These are phyloP conservation scores for Drosophila suboccidentalis DNA, from an alignment of 2,888 invertebrate genomes.

Conservation along the genomic window DNA sequence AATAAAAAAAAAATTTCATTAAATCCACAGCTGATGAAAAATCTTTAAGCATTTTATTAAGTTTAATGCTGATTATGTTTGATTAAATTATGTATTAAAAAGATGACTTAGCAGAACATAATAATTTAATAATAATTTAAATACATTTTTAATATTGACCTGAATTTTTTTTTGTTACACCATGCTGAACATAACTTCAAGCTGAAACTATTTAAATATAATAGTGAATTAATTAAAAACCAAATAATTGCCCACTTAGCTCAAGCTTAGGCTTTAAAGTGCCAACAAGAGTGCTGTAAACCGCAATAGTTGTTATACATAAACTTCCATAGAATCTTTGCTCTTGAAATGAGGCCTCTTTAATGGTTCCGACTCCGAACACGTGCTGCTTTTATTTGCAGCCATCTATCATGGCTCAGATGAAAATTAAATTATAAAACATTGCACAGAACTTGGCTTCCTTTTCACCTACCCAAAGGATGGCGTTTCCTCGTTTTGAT, in stretches of 20 bases:
- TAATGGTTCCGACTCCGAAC: background rate
- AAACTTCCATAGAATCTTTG: background rate
- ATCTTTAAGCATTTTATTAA: too few relatives aligned
- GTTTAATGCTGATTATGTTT: too few relatives aligned
- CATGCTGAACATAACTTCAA: conserved; percentile 1
- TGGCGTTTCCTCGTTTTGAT: background rate
- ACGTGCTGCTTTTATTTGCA: background rate
- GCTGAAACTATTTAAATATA: background rate
- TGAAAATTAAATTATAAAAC: conserved; percentile 23
- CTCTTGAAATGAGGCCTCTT: background rate
- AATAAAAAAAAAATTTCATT: too few relatives aligned
- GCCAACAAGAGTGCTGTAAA: background rate
- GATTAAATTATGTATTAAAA: too few relatives aligned
- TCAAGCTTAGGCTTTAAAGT: conserved; percentile 2
- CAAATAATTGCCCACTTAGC: background rate
- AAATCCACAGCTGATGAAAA: too few relatives aligned
- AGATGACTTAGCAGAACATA: too few relatives aligned
- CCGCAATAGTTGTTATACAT: background rate
- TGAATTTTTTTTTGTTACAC: background rate
- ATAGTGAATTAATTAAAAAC: conserved; percentile 7
- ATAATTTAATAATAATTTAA: too few relatives aligned
- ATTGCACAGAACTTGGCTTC: background rate
- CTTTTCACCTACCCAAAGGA: background rate
- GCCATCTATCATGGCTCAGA: conserved; percentile 18
- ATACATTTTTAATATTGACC: background rate